Base-by-base conservation (phyloP, 2,113 vertebrate genomes). In the Phycodurus eques region DNA sequence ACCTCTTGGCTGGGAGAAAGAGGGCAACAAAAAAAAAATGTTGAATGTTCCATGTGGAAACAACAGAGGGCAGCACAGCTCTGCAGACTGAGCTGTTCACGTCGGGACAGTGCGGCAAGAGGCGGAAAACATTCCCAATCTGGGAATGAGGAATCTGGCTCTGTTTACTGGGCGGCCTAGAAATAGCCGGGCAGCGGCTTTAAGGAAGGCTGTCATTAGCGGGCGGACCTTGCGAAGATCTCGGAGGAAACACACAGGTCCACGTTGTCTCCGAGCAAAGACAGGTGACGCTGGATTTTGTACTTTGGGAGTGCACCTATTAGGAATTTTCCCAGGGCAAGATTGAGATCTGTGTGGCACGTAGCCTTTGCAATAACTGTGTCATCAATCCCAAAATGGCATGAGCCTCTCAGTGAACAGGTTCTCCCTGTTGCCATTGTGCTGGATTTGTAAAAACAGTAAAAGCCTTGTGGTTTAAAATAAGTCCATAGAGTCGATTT, bases 131-230 rank as follows among this genome's bases (percentile, higher is more conserved):
- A 88, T 89, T 89, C 85, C 85, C 87, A 76, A 77, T 88, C 87
- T 83, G 81, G 83, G 20, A 80, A 87, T 75, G 84, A 88, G 85
- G 86, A 90, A 90, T 92, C 92, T 88, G 88, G 74, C 88, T 90
- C 88, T 92, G 88, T 92, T 93, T 91, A 92, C 88, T 84, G 88
- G 83, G n/a, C 53, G 63, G 82, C 81, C 84, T 87, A 90, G 91
- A 90, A 91, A 93, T 92, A 93, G 88, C 78, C 75, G 54, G 33
- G 77, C 87, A 88, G 91, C 87, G 90, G 92, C 80, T 92, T 92
- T 92, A 92, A 91, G 89, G 90, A 92, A 92, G 88, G 86, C 83
- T 44, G 60, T 90, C 83, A 93, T 93, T 92, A 91, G 80, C 39
- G 70, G 72, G 81, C 68, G 83, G 71, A 64, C 73, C 82, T 65